Percentiles rank a stretch among this genome's conserved stretches.
phyloP scores from a whole-genome alignment of 2,888 invertebrate species.

The Stegophylla sp. region DNA sequence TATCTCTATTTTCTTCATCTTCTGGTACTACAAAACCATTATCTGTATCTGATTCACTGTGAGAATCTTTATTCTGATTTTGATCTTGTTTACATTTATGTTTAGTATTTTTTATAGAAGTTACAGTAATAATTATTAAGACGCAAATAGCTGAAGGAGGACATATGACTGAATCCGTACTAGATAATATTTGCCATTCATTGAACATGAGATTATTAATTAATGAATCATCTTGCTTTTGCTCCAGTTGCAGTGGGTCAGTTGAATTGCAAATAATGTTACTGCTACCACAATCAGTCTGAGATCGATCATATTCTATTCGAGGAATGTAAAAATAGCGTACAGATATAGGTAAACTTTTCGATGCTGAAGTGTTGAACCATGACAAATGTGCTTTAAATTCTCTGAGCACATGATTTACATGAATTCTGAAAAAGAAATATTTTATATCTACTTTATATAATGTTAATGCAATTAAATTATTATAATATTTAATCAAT shows the following conservation, averaged over 20 bases:
- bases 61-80: background rate
- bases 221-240: background rate
- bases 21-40: conserved; percentile 20
- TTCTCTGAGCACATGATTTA: conserved; percentile 43
- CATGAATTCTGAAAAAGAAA: conserved; percentile 8
- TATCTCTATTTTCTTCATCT: conserved; percentile 22
- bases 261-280: background rate
- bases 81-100: conserved; percentile 16
- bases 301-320: background rate
- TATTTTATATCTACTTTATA: background rate
- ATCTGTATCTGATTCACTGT: conserved; percentile 37
- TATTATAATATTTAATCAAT: too few relatives aligned
- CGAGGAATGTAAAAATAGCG: conserved; percentile 39
- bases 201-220: conserved; percentile 6
- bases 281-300: background rate
- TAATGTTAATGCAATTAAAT: too few relatives aligned
- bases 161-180: background rate
- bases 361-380: conserved; percentile 17
- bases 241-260: conserved; percentile 32
- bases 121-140: conserved; percentile 25
- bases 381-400: conserved; percentile 44
- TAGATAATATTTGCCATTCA: conserved; percentile 35
- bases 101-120: background rate
- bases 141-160: conserved; percentile 34
- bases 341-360: conserved; percentile 4